Base-by-base conservation (phyloP, 2,113 vertebrate genomes). In the Rousettus leschenaultii region DNA sequence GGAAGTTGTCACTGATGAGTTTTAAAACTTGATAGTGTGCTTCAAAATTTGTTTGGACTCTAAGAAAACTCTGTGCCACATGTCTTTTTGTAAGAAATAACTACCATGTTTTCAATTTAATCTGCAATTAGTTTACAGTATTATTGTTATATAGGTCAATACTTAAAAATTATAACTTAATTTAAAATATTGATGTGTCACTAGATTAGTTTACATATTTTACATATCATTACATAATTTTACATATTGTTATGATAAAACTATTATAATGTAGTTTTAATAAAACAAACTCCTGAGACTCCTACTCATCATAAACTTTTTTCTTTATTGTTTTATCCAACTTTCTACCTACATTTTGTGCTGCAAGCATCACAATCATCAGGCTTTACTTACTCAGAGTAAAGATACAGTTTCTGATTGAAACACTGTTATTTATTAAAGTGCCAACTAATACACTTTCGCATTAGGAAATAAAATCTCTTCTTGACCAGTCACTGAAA, bases 401-500 rank as follows among this genome's bases (percentile, higher is more conserved):
- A 86, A 88, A 92, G 21, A 63, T 10, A 84, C 1, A 61, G 13
- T 63, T 65, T 95, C 94, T 86, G 21, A 68, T 26, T 30, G 15
- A 95, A 93, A 91, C 18, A 30, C 6, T 91, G 24, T 15, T 74
- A 35, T 93, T 77, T 75, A 79, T 93, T 83, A 91, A 68, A 77
- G 22, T 79, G 40, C 45, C 55, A 79, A 71, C 7, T 55, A 89
- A 91, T 93, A 94, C 15, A 6, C 12, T 66, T 93, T 88, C 53
- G 95, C 7, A 87, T 21, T 51, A 80, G 70, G n/a, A 92, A 96
- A 92, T 85, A 89, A 89, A 94, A 82, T 70, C 28, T 87, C 35
- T 83, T 95, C 63, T 93, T 73, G 55, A 95, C 53, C 68, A 63
- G 63, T 89, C 73, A 86, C 70, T 94, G 22, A n/a, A 95, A 97